Evolutionary conservation across 2,888 invertebrate species (phyloP), one percentile per base, ranked within the genome.

Genomic region (Parochlus steinenii): DNA sequence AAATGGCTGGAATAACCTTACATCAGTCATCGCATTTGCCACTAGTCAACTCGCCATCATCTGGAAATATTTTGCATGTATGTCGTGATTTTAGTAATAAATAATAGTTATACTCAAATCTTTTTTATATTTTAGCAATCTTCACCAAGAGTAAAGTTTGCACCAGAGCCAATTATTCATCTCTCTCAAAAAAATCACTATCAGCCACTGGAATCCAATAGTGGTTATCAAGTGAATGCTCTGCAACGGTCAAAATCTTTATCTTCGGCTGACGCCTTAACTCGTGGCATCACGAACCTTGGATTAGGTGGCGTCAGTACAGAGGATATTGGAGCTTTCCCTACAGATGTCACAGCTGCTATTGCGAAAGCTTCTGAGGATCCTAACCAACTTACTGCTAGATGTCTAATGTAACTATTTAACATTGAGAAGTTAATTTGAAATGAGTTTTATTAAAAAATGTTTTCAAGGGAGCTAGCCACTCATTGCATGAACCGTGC

Each of bases 401-500:
- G 77, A 40, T 72, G 74, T 10, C 64, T 87, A 39, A 86, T 87
- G 85, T n/a, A n/a, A n/a, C n/a, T n/a, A n/a, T n/a, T n/a, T n/a
- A n/a, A n/a, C n/a, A n/a, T n/a, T n/a, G n/a, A n/a, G n/a, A n/a
- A n/a, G n/a, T n/a, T n/a, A n/a, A n/a, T n/a, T n/a, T n/a, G n/a
- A n/a, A n/a, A n/a, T n/a, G n/a, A n/a, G n/a, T n/a, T n/a, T n/a
- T n/a, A n/a, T n/a, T n/a, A n/a, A n/a, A n/a, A n/a, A n/a, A n/a
- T n/a, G n/a, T n/a, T n/a, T n/a, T n/a, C n/a, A n/a, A n/a, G n/a
- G n/a, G 83, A 85, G 55, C 64, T 86, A 35, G 85, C 86, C 29
- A 74, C 78, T 36, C 76, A 77, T 49, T 70, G 86, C 44, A 71
- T 86, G 56, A 74, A 77, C 39, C 74, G 81, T 47, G 78, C 80